Conservation (phyloP, 2,797 vertebrate genomes). For the Phataginus tricuspis region DNA sequence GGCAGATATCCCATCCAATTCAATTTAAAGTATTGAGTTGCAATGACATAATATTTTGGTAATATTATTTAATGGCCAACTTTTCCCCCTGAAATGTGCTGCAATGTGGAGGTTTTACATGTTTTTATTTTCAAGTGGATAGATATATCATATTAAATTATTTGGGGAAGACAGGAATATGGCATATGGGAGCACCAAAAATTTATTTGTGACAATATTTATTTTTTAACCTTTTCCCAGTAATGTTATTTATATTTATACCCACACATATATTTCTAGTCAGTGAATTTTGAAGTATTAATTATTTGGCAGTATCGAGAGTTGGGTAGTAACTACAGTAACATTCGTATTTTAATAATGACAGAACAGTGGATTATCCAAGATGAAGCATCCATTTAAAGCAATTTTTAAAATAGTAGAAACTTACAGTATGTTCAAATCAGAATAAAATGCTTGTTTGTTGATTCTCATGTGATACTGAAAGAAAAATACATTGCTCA, state of each 20-base stretch:
- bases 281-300: conserved; percentile 54
- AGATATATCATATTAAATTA: conserved; percentile 55
- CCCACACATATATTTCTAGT: not conserved
- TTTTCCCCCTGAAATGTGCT: not conserved
- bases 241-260: conserved; percentile 24
- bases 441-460: conserved; percentile 1
- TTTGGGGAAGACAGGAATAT: conserved; percentile 22
- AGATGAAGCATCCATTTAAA: conserved; percentile 3
- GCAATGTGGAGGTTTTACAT: not conserved
- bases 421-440: not conserved
- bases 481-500: not conserved
- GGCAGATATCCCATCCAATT: not conserved
- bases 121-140: conserved; percentile 58
- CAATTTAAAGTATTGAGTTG: not conserved
- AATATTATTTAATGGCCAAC: not conserved
- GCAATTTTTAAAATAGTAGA: conserved; percentile 44
- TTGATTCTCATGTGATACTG: not conserved
- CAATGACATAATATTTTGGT: conserved; percentile 18
- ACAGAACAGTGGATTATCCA: conserved; percentile 38
- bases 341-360: conserved; percentile 57
- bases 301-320: conserved; percentile 57
- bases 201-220: conserved; percentile 48
- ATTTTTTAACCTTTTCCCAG: conserved; percentile 49
- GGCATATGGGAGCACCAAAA: conserved; percentile 1
- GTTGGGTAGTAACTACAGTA: not conserved